Evolutionary conservation across 2,113 vertebrate genomes (phyloP).

Genomic region (Otocyon megalotis): DNA sequence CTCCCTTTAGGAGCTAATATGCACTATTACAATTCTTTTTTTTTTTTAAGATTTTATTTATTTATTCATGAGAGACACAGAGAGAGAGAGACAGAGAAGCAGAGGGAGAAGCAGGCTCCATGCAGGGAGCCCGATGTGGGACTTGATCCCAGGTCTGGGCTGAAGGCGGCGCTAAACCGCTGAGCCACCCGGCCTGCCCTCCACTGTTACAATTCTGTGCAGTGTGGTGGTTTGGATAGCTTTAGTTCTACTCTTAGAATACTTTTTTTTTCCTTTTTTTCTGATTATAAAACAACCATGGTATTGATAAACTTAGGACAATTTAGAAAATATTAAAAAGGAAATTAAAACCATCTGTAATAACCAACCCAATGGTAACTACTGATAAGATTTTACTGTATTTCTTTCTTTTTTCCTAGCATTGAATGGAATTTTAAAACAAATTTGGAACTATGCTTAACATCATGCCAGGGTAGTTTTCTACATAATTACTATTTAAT

Average conservation of each 20-base stretch:
- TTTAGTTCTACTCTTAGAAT: background rate
- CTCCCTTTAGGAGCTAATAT: background rate
- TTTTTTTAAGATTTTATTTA: no score
- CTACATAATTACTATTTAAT: background rate
- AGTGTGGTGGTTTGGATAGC: background rate
- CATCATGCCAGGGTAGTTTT: background rate
- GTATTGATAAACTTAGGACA: background rate
- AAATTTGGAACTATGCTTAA: background rate
- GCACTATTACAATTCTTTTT: background rate
- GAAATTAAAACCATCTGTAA: slow-evolving; percentile 15
- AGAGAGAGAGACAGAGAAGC: no score
- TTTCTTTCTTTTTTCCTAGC: background rate
- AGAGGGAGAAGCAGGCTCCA: no score
- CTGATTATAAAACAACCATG: background rate
- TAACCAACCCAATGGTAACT: background rate
- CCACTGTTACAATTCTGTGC: background rate
- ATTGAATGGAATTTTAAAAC: background rate
- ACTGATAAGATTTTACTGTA: background rate
- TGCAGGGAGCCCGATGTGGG: no score
- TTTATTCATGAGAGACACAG: no score
- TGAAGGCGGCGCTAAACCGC: no score
- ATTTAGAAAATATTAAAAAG: background rate
- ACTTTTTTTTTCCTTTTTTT: background rate
- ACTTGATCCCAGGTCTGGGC: no score
- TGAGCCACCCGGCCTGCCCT: no score